Evolutionary conservation across 2,888 invertebrate genomes (phyloP).

Genomic region (Pyrgus malvae): DNA sequence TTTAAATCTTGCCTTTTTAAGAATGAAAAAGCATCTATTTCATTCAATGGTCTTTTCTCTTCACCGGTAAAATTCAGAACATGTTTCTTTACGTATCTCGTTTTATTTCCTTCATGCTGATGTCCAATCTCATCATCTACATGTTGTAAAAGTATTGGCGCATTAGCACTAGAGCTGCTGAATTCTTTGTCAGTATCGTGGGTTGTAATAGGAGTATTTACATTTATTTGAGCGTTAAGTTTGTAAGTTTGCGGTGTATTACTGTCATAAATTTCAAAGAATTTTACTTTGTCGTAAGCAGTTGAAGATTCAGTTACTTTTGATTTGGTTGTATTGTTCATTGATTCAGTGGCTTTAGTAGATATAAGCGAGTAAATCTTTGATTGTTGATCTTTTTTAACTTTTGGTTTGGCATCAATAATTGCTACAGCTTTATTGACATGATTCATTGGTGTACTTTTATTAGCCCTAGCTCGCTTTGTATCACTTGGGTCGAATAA

Average conservation of each 20-base stretch:
- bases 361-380: no score
- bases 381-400: no score
- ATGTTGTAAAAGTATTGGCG: constrained; percentile 43
- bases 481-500: background rate
- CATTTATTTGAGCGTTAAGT: no score
- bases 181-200: constrained; percentile 19
- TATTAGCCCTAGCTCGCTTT: no score
- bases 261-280: constrained; percentile 67
- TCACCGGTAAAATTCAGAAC: constrained; percentile 26
- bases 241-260: constrained; percentile 41
- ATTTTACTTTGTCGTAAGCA: constrained; percentile 60
- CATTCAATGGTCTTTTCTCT: background rate
- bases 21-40: background rate
- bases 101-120: constrained; percentile 39
- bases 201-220: no score
- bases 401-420: background rate
- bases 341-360: background rate
- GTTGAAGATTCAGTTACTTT: constrained; percentile 24
- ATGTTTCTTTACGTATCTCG: constrained; percentile 50
- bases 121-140: constrained; percentile 40
- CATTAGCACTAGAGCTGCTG: background rate
- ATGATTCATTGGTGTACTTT: no score
- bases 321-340: background rate
- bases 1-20: background rate
- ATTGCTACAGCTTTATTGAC: no score